Evolutionary conservation across 2,888 invertebrate genomes (phyloP).

Genomic region (Euzophera pinguis): DNA sequence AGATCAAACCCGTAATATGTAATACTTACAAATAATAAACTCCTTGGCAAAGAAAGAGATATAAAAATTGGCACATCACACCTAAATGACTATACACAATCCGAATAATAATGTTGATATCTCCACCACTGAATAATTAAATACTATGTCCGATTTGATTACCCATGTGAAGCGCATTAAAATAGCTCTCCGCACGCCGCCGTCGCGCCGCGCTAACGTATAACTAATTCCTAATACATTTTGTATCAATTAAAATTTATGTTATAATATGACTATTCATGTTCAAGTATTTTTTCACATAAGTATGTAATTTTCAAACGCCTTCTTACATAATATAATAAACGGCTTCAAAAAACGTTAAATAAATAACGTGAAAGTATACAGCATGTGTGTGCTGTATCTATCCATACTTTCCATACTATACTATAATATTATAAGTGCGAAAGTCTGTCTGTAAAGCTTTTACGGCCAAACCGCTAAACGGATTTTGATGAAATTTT

Average conservation of each 20-base stretch:
- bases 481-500: too few species aligned
- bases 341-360: too few species aligned
- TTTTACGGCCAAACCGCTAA: too few species aligned
- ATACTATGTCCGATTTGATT: constrained; percentile 1
- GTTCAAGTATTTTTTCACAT: neutral
- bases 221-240: constrained; percentile 1
- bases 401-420: too few species aligned
- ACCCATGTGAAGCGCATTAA: constrained; percentile 4
- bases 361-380: too few species aligned
- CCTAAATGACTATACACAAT: neutral
- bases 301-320: neutral
- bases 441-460: too few species aligned
- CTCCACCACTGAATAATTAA: neutral
- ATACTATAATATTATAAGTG: too few species aligned
- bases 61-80: neutral
- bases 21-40: too few species aligned
- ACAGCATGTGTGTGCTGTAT: too few species aligned
- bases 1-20: too few species aligned
- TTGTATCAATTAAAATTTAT: neutral
- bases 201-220: neutral
- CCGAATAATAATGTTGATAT: neutral
- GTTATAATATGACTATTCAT: constrained; percentile 2
- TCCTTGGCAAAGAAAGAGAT: neutral
- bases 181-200: neutral
- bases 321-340: neutral